Percentiles rank a stretch among this genome's conserved stretches.
These are phyloP conservation scores for Eucidaris tribuloides DNA, from an alignment of 35 echinoderm and acorn worm genomes.

Conservation along the genomic window DNA sequence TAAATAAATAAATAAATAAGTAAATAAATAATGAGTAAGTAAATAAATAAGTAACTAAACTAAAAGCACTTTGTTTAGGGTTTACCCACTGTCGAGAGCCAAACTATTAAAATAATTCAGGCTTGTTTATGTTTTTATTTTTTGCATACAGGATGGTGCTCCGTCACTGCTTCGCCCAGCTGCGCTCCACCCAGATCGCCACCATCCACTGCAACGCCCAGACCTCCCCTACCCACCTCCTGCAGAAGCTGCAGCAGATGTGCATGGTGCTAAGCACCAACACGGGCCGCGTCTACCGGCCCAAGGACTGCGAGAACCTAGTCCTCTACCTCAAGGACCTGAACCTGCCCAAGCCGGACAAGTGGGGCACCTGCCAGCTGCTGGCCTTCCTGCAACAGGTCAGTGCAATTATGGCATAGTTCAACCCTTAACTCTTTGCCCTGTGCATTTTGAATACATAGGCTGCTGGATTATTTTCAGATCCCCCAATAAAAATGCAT, in stretches of 20 bases:
- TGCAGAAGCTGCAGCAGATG: conserved; percentile 94
- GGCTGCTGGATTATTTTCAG: too few relatives aligned
- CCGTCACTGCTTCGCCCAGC: conserved; percentile 78
- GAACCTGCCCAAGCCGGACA: conserved; percentile 95
- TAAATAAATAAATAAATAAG: too few relatives aligned
- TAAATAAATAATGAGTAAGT: too few relatives aligned
- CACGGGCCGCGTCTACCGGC: conserved; percentile 91
- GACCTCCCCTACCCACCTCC: conserved; percentile 85
- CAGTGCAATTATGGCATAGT: too few relatives aligned
- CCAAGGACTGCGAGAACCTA: conserved; percentile 95
- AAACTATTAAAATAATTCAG: too few relatives aligned
- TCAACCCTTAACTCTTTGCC: too few relatives aligned
- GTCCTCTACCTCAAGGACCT: conserved; percentile 94
- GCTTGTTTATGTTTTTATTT: too few relatives aligned
- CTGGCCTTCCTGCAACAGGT: conserved; percentile 98
- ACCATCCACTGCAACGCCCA: conserved; percentile 97
- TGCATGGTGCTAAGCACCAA: conserved; percentile 99
- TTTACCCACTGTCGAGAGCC: too few relatives aligned
- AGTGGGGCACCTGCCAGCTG: conserved; percentile 95
- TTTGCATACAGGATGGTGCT: conserved; percentile 85
- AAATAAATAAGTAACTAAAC: too few relatives aligned
- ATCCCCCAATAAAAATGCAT: too few relatives aligned
- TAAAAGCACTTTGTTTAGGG: too few relatives aligned
- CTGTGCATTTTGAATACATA: too few relatives aligned
- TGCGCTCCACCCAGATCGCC: conserved; percentile 90